A percentile compares a stretch with the other conserved stretches of the same genome.
phyloP scores from a whole-genome alignment of 1,140 invertebrate genomes.

The Sweltsa coloradensis region DNA sequence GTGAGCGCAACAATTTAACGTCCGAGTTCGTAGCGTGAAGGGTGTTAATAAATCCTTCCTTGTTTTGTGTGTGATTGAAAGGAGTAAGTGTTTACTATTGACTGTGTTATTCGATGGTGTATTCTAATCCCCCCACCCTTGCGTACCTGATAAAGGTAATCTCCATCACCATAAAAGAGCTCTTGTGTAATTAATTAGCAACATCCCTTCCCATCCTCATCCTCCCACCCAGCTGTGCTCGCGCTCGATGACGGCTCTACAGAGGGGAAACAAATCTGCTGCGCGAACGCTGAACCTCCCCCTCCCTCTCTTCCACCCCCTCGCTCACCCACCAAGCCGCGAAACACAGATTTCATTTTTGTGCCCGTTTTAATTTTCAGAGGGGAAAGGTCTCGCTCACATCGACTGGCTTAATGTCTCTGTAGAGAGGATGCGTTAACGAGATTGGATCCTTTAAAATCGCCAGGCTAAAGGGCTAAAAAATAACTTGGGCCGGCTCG shows the following conservation, averaged over 20 bases:
- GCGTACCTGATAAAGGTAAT: slow-evolving; percentile 6
- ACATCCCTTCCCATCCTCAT: not conserved
- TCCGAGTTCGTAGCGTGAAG: too few relatives aligned
- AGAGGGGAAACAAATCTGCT: not conserved
- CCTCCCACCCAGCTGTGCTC: not conserved
- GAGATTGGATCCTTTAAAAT: too few relatives aligned
- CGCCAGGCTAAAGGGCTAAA: too few relatives aligned
- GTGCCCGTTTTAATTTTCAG: too few relatives aligned
- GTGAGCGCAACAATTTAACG: too few relatives aligned
- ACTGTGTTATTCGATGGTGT: not conserved
- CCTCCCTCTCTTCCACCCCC: not conserved
- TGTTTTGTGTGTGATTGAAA: too few relatives aligned
- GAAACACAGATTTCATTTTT: not conserved
- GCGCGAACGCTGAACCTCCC: not conserved
- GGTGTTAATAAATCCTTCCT: too few relatives aligned
- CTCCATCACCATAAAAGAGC: slow-evolving; percentile 4
- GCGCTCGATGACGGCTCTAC: not conserved
- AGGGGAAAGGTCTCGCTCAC: too few relatives aligned
- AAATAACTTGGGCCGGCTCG: too few relatives aligned
- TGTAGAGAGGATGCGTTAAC: too few relatives aligned
- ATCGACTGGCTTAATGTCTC: too few relatives aligned
- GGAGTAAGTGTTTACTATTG: too few relatives aligned
- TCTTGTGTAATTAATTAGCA: slow-evolving; percentile 6
- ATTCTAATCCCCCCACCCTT: not conserved
- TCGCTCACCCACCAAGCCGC: not conserved